phyloP scores from a whole-genome alignment of 64 coral and sea anemone species.

The Cladopsammia gracilis region DNA sequence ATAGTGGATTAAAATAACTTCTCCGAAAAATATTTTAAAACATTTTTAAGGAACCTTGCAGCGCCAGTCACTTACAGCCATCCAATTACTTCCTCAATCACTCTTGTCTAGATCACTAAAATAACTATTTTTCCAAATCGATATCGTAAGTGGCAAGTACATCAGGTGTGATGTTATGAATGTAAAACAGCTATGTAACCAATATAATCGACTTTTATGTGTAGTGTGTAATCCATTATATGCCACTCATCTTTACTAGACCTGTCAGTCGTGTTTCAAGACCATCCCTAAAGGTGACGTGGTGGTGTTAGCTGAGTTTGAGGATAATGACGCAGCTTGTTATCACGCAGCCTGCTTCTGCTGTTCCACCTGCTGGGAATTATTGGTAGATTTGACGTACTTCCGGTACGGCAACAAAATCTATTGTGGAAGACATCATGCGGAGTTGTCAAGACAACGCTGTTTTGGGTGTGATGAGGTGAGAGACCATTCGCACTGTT shows the following conservation, averaged over 20 bases:
- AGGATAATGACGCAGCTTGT: conserved; percentile 54
- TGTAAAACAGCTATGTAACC: too few species aligned
- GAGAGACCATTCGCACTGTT: background rate
- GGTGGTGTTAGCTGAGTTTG: conserved; percentile 74
- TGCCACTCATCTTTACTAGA: conserved; percentile 10
- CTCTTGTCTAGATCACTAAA: too few species aligned
- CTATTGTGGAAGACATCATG: conserved; percentile 89
- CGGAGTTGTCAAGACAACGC: conserved; percentile 83
- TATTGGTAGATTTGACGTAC: conserved; percentile 80
- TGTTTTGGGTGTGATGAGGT: conserved; percentile 95
- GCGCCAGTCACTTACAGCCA: too few species aligned
- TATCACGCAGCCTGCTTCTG: conserved; percentile 90
- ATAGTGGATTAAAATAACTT: too few species aligned
- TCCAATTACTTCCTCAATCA: too few species aligned
- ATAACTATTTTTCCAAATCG: too few species aligned
- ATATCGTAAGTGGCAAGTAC: too few species aligned
- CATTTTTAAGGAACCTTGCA: too few species aligned
- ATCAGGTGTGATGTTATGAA: too few species aligned
- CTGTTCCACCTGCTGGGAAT: conserved; percentile 76
- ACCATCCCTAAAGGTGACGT: conserved; percentile 83
- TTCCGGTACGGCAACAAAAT: conserved; percentile 80
- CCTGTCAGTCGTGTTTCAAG: conserved; percentile 72
- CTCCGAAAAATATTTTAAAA: too few species aligned
- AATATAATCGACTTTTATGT: too few species aligned
- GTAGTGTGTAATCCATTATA: too few species aligned